Conservation (phyloP, 2,888 invertebrate species). For the Xestia sexstrigata region DNA sequence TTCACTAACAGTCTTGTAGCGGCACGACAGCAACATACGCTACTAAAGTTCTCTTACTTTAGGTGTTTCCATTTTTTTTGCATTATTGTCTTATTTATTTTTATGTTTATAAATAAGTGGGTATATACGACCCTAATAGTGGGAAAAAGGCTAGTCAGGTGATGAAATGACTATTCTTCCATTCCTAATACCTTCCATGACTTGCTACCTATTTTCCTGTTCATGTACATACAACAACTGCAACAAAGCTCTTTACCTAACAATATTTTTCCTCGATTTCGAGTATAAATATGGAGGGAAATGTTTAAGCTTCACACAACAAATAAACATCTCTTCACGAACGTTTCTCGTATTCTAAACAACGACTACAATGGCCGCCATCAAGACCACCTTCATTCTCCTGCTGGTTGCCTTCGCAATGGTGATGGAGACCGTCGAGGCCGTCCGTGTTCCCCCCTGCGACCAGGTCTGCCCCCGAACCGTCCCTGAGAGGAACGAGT, state of each 20-base stretch:
- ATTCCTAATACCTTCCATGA: background rate
- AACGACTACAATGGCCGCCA: slow-evolving; percentile 33
- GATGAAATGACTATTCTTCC: background rate
- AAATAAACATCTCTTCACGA: slow-evolving; percentile 14
- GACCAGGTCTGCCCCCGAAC: slow-evolving; percentile 36
- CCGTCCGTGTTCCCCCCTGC: slow-evolving; percentile 24
- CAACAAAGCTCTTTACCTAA: background rate
- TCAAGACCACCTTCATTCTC: slow-evolving; percentile 42
- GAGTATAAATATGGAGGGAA: slow-evolving; percentile 19
- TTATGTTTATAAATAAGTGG: too few relatives aligned
- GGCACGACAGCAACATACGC: too few relatives aligned
- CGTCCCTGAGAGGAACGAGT: slow-evolving; percentile 16
- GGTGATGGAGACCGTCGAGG: slow-evolving; percentile 36
- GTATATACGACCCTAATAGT: background rate
- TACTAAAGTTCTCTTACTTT: too few relatives aligned
- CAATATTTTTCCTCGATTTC: slow-evolving; percentile 11
- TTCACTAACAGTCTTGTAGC: too few relatives aligned
- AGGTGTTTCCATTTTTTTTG: too few relatives aligned
- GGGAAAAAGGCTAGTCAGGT: background rate
- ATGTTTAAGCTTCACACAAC: slow-evolving; percentile 5
- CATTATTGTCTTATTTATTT: too few relatives aligned
- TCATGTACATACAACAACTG: background rate
- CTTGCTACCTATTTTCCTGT: slow-evolving; percentile 4
- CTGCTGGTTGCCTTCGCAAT: slow-evolving; percentile 46
- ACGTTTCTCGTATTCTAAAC: slow-evolving; percentile 14